phyloP scores from a whole-genome alignment of 2,888 invertebrate genomes.

The Dynastes grantii region DNA sequence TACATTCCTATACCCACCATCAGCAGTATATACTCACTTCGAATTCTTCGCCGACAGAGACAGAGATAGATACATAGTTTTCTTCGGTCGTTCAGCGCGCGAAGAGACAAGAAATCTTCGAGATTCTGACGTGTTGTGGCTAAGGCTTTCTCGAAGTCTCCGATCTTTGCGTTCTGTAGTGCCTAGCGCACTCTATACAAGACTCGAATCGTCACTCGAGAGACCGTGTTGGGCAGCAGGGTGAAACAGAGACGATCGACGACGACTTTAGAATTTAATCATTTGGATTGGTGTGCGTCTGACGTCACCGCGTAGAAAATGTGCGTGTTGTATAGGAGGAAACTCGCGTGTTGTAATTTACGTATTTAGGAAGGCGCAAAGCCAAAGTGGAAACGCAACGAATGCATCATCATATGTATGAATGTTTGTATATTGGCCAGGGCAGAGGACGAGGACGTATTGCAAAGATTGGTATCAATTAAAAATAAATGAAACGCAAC shows the following conservation, averaged over 20 bases:
- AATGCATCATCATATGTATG: neutral
- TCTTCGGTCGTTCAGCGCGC: conserved; percentile 11
- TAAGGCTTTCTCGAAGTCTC: neutral
- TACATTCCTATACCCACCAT: conserved; percentile 3
- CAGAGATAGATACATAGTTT: neutral
- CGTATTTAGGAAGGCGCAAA: neutral
- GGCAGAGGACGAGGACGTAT: conserved; percentile 2
- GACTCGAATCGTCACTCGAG: neutral
- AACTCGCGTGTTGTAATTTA: neutral
- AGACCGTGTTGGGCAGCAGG: neutral
- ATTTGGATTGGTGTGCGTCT: conserved; percentile 17
- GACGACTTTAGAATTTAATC: conserved; percentile 33
- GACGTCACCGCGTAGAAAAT: conserved; percentile 22
- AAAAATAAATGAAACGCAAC: conserved; percentile 31
- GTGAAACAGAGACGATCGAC: conserved; percentile 6
- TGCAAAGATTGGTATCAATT: conserved; percentile 22
- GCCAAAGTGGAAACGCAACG: neutral
- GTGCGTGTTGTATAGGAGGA: neutral
- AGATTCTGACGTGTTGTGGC: conserved; percentile 26
- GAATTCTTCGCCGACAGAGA: conserved; percentile 7
- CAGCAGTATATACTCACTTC: neutral
- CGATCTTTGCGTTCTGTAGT: neutral
- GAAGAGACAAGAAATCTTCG: conserved; percentile 32
- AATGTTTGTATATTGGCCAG: no score
- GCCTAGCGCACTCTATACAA: no score